Evolutionary conservation across 2,113 vertebrate species (phyloP), one percentile per base, ranked within the genome.

Genomic region (Catagonus wagneri): DNA sequence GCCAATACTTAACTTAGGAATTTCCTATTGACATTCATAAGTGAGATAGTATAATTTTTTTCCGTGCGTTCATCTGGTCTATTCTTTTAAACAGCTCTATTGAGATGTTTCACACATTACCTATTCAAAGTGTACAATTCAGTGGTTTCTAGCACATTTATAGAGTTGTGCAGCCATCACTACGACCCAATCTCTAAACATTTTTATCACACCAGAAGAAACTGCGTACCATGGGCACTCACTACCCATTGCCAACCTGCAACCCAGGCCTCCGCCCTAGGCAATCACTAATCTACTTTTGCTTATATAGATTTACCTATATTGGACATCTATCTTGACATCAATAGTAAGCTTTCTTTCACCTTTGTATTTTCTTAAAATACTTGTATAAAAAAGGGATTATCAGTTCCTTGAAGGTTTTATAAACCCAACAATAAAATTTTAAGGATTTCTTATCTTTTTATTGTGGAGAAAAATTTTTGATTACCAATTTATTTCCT

Each of bases 1-100:
- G 32, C 39, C 14, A 75, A 29, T 80, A 75, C 92, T 93, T 94
- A 89, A 39, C 60, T 92, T 86, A 44, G n/a, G n/a, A 83, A 39
- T 76, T 81, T 92, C 50, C 71, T 74, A 32, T 50, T 68, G 85
- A 60, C 14, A 13, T 58, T 76, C 29, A n/a, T 75, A 69, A 69
- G 16, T 58, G 68, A 86, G 75, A 65, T 60, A 68, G 19, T 85
- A 27, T 65, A 65, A 50, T 36, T 32, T 83, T 89, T 76, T 76
- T 93, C 81, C 52, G 89, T 63, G 10, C 29, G 74, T 65, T 95
- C 68, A 75, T 19, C 3, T 69, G 5, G n/a, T 75, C 19, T 89
- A 36, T 36, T 56, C 36, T 89, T 81, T 79, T 89, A n/a, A 66
- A 68, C 12, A 84, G 29, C 27, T 27, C 74, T 89, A 58, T 50